Percentiles rank a stretch among this genome's conserved stretches.
These are phyloP conservation scores for Coleophora deauratella DNA, from an alignment of 2,888 invertebrate genomes.

Conservation along the genomic window DNA sequence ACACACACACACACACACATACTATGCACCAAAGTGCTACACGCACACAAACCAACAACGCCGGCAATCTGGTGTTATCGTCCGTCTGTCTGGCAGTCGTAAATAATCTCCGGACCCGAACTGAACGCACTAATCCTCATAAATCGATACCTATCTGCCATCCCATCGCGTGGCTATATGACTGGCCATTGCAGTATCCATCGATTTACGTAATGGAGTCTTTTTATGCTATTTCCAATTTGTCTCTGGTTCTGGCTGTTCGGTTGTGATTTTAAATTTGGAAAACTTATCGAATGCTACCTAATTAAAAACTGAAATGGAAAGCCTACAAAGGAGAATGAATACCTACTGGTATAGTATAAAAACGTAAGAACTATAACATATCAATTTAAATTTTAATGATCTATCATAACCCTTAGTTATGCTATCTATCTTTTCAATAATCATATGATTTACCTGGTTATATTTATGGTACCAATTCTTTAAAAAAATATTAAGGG, in stretches of 20 bases:
- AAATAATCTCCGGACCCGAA: conserved; percentile 22
- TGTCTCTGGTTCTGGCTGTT: conserved; percentile 2
- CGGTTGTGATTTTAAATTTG: not conserved
- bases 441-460: no score
- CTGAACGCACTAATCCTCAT: conserved; percentile 35
- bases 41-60: not conserved
- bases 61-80: not conserved
- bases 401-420: no score
- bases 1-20: not conserved
- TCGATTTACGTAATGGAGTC: conserved; percentile 31
- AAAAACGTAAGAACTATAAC: no score
- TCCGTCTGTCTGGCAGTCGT: conserved; percentile 12
- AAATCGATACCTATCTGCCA: conserved; percentile 27
- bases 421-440: no score
- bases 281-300: not conserved
- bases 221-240: conserved; percentile 26
- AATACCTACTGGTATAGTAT: no score
- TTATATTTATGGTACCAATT: no score
- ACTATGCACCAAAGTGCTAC: no score
- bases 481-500: conserved; percentile 15
- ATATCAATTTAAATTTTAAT: no score
- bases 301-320: not conserved
- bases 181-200: conserved; percentile 21
- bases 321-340: conserved; percentile 16
- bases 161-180: no score